Evolutionary conservation across 2,888 invertebrate genomes (phyloP), one percentile per base, ranked within the genome.

Genomic region (Melolontha melolontha): DNA sequence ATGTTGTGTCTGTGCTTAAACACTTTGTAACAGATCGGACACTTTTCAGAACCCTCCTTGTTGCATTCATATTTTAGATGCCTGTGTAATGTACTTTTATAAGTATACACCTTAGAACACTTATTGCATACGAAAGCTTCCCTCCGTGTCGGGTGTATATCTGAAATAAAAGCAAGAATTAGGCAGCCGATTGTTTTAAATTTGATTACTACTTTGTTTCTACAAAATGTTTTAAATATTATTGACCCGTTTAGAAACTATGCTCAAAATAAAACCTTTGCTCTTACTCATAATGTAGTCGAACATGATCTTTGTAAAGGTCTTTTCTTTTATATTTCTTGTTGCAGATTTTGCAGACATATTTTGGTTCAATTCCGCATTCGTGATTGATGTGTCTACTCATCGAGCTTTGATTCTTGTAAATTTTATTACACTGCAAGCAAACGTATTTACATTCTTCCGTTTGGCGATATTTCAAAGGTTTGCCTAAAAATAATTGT

Each of bases 301-400:
- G 17, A 2, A 64, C 40, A 22, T 64, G 64, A 5, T 52, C 52
- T 17, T 54, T 64, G 29, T 52, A 64, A 7, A 52, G 40, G n/a
- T 64, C 84, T 73, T 85, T 90, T 84, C 91, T 90, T 67, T 90
- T 90, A 82, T 90, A 91, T 76, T 85, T 86, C 81, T 87, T 88
- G 68, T 85, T 86, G 80, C 92, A 92, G 82, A 89, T 86, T 57
- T 89, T 89, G 76, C 92, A 92, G 83, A 86, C 88, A 87, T 89
- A 92, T 85, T 87, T 90, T 77, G 87, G 91, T 79, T 86, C 90
- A 84, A 88, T 89, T 75, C 88, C 90, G 84, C 89, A 92, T 85
- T 90, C 92, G 79, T 88, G 89, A 81, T 89, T 87, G 74, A 87
- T 86, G 81, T 90, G 90, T 14, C 89, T 70, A 47, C 74, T 71